These are phyloP conservation scores for Sinocyclocheilus maitianheensis DNA, from an alignment of 2,113 vertebrate species.

Conservation along the genomic window DNA sequence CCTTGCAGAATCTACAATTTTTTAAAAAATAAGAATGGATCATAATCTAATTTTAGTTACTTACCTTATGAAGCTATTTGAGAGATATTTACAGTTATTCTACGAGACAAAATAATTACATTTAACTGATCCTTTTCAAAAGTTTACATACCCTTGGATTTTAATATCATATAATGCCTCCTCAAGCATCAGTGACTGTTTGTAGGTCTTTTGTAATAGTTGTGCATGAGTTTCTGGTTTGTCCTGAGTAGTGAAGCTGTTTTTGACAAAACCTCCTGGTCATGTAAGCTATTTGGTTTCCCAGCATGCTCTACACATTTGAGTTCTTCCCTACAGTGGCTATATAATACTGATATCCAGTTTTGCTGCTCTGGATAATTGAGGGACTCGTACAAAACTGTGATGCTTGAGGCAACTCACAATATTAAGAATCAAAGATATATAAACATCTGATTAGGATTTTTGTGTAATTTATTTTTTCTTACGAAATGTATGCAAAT, in stretches of 20 bases:
- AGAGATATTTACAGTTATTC: background rate
- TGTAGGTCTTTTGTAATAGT: conserved; percentile 2
- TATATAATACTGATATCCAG: background rate
- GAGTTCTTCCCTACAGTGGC: conserved; percentile 3
- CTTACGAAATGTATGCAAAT: background rate
- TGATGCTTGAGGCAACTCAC: background rate
- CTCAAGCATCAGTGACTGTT: background rate
- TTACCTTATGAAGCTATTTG: background rate
- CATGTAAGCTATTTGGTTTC: conserved; percentile 7
- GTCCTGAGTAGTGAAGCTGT: background rate
- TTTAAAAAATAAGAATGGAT: background rate
- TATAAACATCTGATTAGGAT: background rate
- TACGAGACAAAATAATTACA: background rate
- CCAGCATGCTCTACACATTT: conserved; percentile 1
- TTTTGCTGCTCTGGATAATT: background rate
- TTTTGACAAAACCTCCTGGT: background rate
- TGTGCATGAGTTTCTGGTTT: background rate
- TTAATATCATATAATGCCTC: background rate
- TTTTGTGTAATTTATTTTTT: background rate
- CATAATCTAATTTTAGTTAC: background rate
- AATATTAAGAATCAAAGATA: background rate
- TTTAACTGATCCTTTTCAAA: background rate
- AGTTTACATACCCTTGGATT: background rate
- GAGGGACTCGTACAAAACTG: background rate
- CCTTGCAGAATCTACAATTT: background rate